These are phyloP conservation scores for Phrynocephalus versicolor DNA, from an alignment of 2,113 vertebrate genomes.

Conservation along the genomic window DNA sequence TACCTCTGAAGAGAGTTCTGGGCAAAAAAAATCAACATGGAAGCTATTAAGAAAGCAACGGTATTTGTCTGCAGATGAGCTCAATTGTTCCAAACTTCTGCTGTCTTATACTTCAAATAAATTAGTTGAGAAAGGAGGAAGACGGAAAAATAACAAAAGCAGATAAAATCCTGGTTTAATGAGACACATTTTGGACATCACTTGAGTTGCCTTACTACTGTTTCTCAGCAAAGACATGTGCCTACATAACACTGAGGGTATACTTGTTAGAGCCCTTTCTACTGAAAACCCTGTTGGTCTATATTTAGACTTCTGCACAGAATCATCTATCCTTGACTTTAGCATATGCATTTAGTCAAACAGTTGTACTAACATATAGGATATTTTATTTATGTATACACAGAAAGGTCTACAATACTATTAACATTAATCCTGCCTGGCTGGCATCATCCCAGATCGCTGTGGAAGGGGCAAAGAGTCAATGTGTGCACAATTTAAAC, in stretches of 20 bases:
- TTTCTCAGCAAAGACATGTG: not conserved
- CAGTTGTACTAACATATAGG: not conserved
- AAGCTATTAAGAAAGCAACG: not conserved
- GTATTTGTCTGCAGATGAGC: not conserved
- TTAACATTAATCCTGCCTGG: conserved; percentile 8
- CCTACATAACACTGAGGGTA: not conserved
- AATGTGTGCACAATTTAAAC: not conserved
- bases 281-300: not conserved
- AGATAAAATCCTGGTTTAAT: not conserved
- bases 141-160: not conserved
- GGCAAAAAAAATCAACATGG: not conserved
- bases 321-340: not conserved
- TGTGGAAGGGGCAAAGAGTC: conserved; percentile 4
- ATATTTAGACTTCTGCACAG: conserved; percentile 27
- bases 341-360: not conserved
- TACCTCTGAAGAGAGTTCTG: not conserved
- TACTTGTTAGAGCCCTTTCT: not conserved
- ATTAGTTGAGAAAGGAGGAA: too few species aligned
- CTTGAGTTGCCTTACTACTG: not conserved
- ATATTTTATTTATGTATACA: not conserved
- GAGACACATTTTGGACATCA: not conserved
- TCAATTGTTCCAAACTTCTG: not conserved
- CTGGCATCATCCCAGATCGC: not conserved
- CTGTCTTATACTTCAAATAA: not conserved
- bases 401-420: not conserved